Conservation (phyloP, 2,888 invertebrate genomes). For the Protodeltote pygarga region DNA sequence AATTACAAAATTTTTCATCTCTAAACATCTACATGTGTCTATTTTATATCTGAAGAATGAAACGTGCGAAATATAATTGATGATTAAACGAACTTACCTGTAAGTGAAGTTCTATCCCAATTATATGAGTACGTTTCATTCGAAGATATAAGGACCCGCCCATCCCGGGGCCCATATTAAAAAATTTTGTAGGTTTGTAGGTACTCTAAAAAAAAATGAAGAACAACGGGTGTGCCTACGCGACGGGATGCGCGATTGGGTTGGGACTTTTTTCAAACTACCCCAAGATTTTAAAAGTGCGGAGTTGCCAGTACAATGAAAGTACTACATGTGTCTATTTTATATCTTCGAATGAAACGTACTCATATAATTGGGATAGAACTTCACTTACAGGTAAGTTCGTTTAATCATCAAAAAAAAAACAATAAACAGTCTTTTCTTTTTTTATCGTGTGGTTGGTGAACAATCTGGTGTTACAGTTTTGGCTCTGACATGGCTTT, state of each 20-base stretch:
- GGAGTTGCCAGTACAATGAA: too few relatives aligned
- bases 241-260: background rate
- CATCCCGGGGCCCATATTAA: background rate
- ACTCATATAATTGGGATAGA: conserved; percentile 16
- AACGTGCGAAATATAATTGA: conserved; percentile 7
- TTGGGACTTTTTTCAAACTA: too few relatives aligned
- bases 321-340: background rate
- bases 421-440: too few relatives aligned
- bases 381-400: conserved; percentile 22
- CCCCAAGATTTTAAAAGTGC: conserved; percentile 1
- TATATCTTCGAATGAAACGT: conserved; percentile 4
- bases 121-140: conserved; percentile 14
- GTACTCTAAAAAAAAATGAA: conserved; percentile 2
- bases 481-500: too few relatives aligned
- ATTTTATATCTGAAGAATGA: conserved; percentile 7
- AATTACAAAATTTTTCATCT: background rate
- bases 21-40: background rate
- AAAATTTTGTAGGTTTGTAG: too few relatives aligned
- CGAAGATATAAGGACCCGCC: conserved; percentile 1
- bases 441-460: too few relatives aligned
- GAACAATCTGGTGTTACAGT: too few relatives aligned
- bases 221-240: background rate
- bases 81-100: conserved; percentile 21
- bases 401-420: conserved; percentile 16
- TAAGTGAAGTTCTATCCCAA: conserved; percentile 18